Percentiles rank a stretch among this genome's conserved stretches.
These are phyloP conservation scores for Agrilus mali DNA, from an alignment of 2,888 invertebrate species.

Conservation along the genomic window DNA sequence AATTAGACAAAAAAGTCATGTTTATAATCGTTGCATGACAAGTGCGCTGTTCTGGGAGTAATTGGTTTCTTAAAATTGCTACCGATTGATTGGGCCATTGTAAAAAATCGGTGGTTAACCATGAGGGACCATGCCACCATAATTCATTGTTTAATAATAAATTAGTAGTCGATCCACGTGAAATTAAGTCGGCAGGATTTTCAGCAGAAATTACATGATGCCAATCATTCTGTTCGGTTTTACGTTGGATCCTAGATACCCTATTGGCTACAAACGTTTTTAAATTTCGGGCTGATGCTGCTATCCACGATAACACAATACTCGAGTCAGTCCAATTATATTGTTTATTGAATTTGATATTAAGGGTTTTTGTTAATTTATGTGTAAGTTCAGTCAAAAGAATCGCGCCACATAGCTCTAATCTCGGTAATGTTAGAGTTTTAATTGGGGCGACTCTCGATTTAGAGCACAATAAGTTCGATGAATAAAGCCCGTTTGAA, in stretches of 20 bases:
- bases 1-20: neutral
- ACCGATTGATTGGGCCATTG: neutral
- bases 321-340: too few relatives aligned
- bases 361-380: neutral
- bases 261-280: conserved; percentile 3
- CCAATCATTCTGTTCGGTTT: too few relatives aligned
- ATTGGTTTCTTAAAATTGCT: neutral
- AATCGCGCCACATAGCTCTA: neutral
- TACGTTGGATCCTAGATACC: neutral
- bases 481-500: too few relatives aligned
- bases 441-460: conserved; percentile 1
- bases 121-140: conserved; percentile 1
- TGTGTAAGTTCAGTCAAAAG: neutral
- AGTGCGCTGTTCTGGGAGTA: neutral
- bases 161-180: too few relatives aligned
- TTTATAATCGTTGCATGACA: neutral
- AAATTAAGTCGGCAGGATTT: neutral
- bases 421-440: neutral
- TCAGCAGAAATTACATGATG: neutral
- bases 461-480: neutral
- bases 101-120: neutral
- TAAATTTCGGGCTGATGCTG: neutral
- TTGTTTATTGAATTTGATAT: neutral
- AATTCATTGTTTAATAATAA: too few relatives aligned
- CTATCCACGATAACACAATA: conserved; percentile 1